Evolutionary conservation across 1,140 invertebrate genomes (phyloP).

Genomic region (Heliconius eleuchia): DNA sequence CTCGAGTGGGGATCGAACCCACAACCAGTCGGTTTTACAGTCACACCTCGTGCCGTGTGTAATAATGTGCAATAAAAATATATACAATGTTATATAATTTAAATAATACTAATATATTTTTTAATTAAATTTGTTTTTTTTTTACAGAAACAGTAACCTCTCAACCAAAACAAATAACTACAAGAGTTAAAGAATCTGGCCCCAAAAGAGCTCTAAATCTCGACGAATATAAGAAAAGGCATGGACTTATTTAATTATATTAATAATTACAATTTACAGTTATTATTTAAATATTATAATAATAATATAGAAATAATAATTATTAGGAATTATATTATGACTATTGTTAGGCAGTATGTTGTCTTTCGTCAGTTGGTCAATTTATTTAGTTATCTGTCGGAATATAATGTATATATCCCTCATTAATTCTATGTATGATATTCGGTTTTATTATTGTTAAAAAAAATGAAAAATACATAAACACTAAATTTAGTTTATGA

Average conservation of each 20-base stretch:
- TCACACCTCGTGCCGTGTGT: no score
- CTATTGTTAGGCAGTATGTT: not conserved
- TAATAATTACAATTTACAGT: not conserved
- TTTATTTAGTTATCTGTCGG: not conserved
- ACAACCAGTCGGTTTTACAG: no score
- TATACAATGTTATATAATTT: no score
- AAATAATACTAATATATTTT: not conserved
- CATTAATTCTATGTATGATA: no score
- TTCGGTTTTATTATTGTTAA: not conserved
- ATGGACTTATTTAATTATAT: conserved; percentile 91
- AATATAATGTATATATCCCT: no score
- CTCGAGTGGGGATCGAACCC: no score
- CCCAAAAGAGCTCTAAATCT: conserved; percentile 95
- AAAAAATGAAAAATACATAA: no score
- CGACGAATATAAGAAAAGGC: conserved; percentile 98
- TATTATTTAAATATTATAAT: conserved; percentile 8
- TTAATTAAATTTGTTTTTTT: not conserved
- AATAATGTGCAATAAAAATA: no score
- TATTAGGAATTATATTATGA: conserved; percentile 3
- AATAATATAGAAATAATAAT: not conserved
- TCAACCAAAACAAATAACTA: conserved; percentile 86
- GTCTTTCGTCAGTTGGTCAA: not conserved
- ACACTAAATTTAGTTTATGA: no score
- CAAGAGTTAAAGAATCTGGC: conserved; percentile 88
- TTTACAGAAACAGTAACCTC: conserved; percentile 82